A percentile compares a stretch with the other conserved stretches of the same genome.
These are phyloP conservation scores for Boloria selene DNA, from an alignment of 2,888 invertebrate species.

Conservation along the genomic window DNA sequence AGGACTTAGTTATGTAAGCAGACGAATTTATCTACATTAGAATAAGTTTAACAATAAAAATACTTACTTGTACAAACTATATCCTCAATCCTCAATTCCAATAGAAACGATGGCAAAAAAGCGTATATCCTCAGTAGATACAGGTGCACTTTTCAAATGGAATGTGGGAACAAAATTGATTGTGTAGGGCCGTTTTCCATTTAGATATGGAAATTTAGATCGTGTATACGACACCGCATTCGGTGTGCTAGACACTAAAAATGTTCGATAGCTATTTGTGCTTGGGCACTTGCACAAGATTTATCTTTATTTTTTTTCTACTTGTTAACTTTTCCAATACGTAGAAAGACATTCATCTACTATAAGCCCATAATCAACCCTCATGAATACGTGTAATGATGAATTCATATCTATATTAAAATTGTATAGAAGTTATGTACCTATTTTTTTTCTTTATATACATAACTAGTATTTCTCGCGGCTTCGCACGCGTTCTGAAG, in stretches of 20 bases:
- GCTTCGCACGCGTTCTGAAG: too few relatives aligned
- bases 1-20: too few relatives aligned
- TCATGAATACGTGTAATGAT: too few relatives aligned
- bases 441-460: too few relatives aligned
- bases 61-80: slow-evolving; percentile 41
- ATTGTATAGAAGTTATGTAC: too few relatives aligned
- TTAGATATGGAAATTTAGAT: slow-evolving; percentile 77
- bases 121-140: slow-evolving; percentile 57
- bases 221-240: slow-evolving; percentile 62
- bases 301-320: slow-evolving; percentile 31
- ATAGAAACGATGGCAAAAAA: slow-evolving; percentile 57
- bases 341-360: background rate
- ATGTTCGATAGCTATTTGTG: slow-evolving; percentile 50
- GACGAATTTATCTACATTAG: too few relatives aligned
- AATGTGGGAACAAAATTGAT: slow-evolving; percentile 76
- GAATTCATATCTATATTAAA: too few relatives aligned
- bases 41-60: too few relatives aligned
- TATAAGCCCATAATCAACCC: too few relatives aligned
- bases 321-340: slow-evolving; percentile 36
- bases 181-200: slow-evolving; percentile 76
- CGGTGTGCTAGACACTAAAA: slow-evolving; percentile 55
- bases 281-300: slow-evolving; percentile 29
- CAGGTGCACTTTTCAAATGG: slow-evolving; percentile 78
- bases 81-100: slow-evolving; percentile 56
- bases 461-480: too few relatives aligned